phyloP scores from a whole-genome alignment of 2,797 vertebrate genomes.

The Darevskia mixta region DNA sequence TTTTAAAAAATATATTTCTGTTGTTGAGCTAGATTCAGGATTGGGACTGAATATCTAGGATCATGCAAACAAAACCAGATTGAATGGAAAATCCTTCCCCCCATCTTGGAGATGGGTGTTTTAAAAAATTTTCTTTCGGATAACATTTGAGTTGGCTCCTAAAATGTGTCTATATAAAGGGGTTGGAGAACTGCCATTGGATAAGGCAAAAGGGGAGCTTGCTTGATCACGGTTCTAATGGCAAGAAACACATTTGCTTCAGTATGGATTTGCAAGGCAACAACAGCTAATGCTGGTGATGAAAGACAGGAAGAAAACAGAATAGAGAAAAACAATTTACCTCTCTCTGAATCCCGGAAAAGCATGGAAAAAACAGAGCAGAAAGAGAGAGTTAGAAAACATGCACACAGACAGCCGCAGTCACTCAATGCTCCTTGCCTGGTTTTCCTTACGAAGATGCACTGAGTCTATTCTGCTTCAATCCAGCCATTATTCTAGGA shows the following conservation, averaged over 20 bases:
- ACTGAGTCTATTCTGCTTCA: conserved; percentile 50
- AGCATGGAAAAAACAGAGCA: conserved; percentile 82
- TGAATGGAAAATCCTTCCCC: background rate
- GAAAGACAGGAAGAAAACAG: conserved; percentile 52
- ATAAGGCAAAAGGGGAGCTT: background rate
- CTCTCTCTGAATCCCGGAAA: conserved; percentile 87
- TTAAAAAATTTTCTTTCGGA: background rate
- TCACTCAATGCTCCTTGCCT: conserved; percentile 11
- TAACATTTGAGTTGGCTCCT: background rate
- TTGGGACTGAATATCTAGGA: no score
- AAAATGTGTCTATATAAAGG: background rate
- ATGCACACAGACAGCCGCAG: conserved; percentile 50
- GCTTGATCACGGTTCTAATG: background rate
- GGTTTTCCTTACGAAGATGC: conserved; percentile 2
- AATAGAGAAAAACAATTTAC: conserved; percentile 76
- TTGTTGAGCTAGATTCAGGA: background rate
- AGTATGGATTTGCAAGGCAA: conserved; percentile 25
- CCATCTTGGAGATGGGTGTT: background rate
- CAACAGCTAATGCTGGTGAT: background rate
- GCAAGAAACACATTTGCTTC: background rate
- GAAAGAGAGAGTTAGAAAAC: conserved; percentile 78
- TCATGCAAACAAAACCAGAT: background rate
- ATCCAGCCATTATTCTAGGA: conserved; percentile 46
- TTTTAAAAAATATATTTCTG: background rate
- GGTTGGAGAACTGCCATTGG: no score